Percentiles rank a stretch among this genome's conserved stretches.
phyloP scores from a whole-genome alignment of 2,888 invertebrate species.

The Smittia sp. region DNA sequence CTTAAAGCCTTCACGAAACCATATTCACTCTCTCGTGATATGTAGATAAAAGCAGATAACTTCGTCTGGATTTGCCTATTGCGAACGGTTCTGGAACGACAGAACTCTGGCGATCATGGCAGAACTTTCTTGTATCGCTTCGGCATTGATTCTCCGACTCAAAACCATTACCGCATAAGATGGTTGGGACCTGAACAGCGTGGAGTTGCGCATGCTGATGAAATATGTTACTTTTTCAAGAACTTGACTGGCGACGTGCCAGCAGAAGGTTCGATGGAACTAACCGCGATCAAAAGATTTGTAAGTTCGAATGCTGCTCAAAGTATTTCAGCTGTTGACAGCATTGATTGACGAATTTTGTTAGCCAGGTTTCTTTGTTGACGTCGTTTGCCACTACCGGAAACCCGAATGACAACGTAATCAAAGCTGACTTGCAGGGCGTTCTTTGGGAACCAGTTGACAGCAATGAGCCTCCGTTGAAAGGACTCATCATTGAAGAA shows the following conservation, averaged over 20 bases:
- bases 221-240: slow-evolving; percentile 51
- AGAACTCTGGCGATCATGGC: slow-evolving; percentile 45
- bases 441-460: slow-evolving; percentile 12
- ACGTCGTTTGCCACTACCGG: slow-evolving; percentile 28
- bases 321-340: too few relatives aligned
- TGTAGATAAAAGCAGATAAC: too few relatives aligned
- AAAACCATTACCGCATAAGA: slow-evolving; percentile 51
- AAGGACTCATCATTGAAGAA: slow-evolving; percentile 35
- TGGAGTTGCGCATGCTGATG: slow-evolving; percentile 50
- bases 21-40: too few relatives aligned
- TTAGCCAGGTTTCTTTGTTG: neutral
- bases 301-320: neutral
- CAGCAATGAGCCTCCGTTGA: neutral
- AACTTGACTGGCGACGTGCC: slow-evolving; percentile 43
- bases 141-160: slow-evolving; percentile 50
- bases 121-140: slow-evolving; percentile 52
- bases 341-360: too few relatives aligned
- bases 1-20: too few relatives aligned
- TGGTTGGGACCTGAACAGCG: slow-evolving; percentile 47
- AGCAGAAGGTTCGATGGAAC: neutral
- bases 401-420: slow-evolving; percentile 21
- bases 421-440: neutral
- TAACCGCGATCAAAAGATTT: slow-evolving; percentile 8
- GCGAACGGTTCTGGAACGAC: slow-evolving; percentile 46
- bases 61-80: too few relatives aligned